Conservation (phyloP, 1,140 invertebrate genomes). For the Tetragonula clypearis region DNA sequence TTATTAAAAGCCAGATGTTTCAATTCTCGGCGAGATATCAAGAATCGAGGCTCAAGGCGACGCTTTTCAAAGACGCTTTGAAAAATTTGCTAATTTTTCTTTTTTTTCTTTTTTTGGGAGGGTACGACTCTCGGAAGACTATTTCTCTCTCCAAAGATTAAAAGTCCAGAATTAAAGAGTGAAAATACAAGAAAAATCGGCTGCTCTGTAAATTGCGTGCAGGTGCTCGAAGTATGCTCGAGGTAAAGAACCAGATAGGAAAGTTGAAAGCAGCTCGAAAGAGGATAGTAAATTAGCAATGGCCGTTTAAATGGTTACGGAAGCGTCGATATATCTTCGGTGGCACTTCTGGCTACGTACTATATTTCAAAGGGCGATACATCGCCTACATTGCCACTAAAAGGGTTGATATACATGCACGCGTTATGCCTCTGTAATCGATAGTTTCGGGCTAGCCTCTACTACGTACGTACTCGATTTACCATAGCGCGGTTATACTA, state of each 20-base stretch:
- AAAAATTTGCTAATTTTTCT: no score
- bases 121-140: no score
- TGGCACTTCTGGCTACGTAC: neutral
- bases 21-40: neutral
- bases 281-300: conserved; percentile 19
- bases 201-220: no score
- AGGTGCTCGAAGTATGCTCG: neutral
- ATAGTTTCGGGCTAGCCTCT: conserved; percentile 37
- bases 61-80: no score
- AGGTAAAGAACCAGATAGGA: neutral
- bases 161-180: no score
- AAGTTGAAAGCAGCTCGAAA: neutral
- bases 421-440: conserved; percentile 48
- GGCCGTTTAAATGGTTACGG: conserved; percentile 32
- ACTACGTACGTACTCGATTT: conserved; percentile 24
- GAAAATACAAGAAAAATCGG: no score
- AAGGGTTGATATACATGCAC: conserved; percentile 47
- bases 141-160: no score
- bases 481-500: conserved; percentile 2
- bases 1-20: neutral
- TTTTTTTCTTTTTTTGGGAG: no score
- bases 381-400: conserved; percentile 21
- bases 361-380: conserved; percentile 39
- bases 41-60: neutral
- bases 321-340: conserved; percentile 6